Conservation (phyloP, 2,797 vertebrate genomes). For the Neosalanx taihuensis region DNA sequence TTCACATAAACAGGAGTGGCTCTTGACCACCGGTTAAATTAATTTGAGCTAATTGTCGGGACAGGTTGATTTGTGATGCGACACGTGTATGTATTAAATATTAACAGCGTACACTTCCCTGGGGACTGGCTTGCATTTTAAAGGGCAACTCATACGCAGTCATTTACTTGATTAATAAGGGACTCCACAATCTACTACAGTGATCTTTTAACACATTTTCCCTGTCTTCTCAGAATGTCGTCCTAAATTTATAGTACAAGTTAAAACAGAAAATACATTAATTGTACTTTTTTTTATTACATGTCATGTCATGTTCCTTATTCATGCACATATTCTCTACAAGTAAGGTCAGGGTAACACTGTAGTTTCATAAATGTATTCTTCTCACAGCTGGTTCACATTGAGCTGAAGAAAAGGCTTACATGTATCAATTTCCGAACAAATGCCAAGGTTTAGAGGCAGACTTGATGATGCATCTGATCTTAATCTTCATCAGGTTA, state of each 20-base stretch:
- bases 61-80: slow-evolving; percentile 72
- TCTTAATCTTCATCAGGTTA: slow-evolving; percentile 19
- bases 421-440: neutral
- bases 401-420: neutral
- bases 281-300: slow-evolving; percentile 17
- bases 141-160: slow-evolving; percentile 68
- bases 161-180: slow-evolving; percentile 74
- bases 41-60: slow-evolving; percentile 72
- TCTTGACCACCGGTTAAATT: slow-evolving; percentile 70
- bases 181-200: slow-evolving; percentile 50
- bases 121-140: slow-evolving; percentile 69
- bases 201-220: slow-evolving; percentile 57
- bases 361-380: no score
- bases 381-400: slow-evolving; percentile 12
- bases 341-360: slow-evolving; percentile 6
- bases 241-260: neutral
- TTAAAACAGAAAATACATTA: neutral
- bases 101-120: slow-evolving; percentile 68
- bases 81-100: slow-evolving; percentile 75
- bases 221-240: slow-evolving; percentile 41
- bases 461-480: slow-evolving; percentile 17
- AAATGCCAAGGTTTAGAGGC: neutral
- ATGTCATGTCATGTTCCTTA: neutral
- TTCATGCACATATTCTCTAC: neutral
- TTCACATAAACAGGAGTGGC: slow-evolving; percentile 58